Evolutionary conservation across 2,113 vertebrate species (phyloP).

Genomic region (Pungitius pungitius): DNA sequence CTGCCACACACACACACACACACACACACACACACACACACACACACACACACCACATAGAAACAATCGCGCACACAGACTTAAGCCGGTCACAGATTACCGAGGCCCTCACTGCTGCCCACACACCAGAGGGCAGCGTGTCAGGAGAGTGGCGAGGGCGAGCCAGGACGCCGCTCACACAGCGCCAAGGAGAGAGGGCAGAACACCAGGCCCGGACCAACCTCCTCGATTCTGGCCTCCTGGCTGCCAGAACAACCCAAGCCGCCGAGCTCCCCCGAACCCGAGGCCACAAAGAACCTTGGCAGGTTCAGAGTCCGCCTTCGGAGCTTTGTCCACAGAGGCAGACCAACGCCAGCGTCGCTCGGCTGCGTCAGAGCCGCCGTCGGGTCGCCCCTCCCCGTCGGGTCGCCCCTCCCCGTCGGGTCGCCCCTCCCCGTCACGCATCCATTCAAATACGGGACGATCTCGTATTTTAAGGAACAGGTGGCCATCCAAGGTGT

Average conservation of each 20-base stretch:
- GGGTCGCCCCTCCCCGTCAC: no score
- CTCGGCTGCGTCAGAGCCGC: no score
- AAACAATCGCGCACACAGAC: slow-evolving; percentile 18
- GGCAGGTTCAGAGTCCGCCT: no score
- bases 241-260: slow-evolving; percentile 37
- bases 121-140: slow-evolving; percentile 74
- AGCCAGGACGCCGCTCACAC: slow-evolving; percentile 51
- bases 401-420: no score
- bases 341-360: background rate
- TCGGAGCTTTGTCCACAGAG: background rate
- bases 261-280: slow-evolving; percentile 11
- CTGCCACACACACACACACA: slow-evolving; percentile 60
- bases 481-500: no score
- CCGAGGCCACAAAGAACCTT: slow-evolving; percentile 8
- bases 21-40: slow-evolving; percentile 25
- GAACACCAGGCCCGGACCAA: slow-evolving; percentile 64
- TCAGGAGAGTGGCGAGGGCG: slow-evolving; percentile 52
- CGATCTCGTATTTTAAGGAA: no score
- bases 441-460: no score
- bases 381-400: no score
- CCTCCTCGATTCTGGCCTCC: slow-evolving; percentile 51
- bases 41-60: slow-evolving; percentile 8
- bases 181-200: slow-evolving; percentile 52
- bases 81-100: slow-evolving; percentile 25
- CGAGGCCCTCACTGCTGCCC: slow-evolving; percentile 44